Evolutionary conservation across 2,888 invertebrate genomes (phyloP).

Genomic region (Leistus spinibarbis): DNA sequence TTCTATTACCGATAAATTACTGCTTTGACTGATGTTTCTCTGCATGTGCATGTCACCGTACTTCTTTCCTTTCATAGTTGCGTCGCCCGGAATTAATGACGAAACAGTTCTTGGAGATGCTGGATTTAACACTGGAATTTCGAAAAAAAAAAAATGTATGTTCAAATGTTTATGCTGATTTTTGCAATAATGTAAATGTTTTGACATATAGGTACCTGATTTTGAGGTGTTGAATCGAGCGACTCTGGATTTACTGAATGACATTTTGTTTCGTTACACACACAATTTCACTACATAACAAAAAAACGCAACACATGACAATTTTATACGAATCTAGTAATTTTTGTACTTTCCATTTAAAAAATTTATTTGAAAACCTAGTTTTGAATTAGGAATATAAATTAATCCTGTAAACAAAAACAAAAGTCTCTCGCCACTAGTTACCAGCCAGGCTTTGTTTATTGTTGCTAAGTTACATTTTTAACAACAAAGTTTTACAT

Average conservation of each 20-base stretch:
- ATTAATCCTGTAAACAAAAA: not conserved
- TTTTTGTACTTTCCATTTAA: not conserved
- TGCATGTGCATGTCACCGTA: not conserved
- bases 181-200: too few relatives aligned
- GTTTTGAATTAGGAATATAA: not conserved
- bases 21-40: not conserved
- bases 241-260: not conserved
- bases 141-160: too few relatives aligned
- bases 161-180: too few relatives aligned
- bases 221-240: not conserved
- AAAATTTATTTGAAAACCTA: not conserved
- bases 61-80: not conserved
- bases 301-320: not conserved
- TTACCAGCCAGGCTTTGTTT: not conserved
- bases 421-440: not conserved
- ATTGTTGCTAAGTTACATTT: not conserved
- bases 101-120: not conserved
- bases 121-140: too few relatives aligned
- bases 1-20: not conserved
- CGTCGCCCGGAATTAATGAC: not conserved
- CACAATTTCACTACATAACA: not conserved
- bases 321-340: not conserved
- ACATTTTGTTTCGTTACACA: not conserved
- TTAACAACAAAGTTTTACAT: not conserved
- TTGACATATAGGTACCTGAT: too few relatives aligned